These are phyloP conservation scores for Sebastes hubbsi DNA, from an alignment of 2,797 vertebrate species.

Conservation along the genomic window DNA sequence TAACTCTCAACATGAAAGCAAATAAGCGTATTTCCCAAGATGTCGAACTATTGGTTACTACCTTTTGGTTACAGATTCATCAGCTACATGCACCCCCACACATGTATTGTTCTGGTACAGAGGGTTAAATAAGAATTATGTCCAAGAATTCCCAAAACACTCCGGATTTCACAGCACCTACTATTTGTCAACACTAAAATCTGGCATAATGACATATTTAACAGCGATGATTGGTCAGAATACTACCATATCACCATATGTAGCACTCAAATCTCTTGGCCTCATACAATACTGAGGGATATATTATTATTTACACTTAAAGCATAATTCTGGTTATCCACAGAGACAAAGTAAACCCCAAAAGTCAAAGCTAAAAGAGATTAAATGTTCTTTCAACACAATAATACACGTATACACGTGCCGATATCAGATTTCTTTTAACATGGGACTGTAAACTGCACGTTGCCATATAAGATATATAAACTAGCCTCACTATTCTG, in stretches of 20 bases:
- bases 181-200: neutral
- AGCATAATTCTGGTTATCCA: neutral
- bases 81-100: neutral
- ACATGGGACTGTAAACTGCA: neutral
- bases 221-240: too few species aligned
- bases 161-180: neutral
- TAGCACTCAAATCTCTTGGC: neutral
- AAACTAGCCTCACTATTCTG: neutral
- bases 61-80: neutral
- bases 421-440: neutral
- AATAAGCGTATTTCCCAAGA: neutral
- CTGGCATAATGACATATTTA: neutral
- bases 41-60: neutral
- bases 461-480: neutral
- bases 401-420: neutral
- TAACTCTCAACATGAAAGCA: neutral
- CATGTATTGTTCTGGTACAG: neutral
- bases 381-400: neutral
- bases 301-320: neutral
- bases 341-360: neutral
- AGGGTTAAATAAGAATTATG: neutral
- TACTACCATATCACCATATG: too few species aligned
- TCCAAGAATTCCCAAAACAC: neutral
- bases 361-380: neutral
- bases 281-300: neutral